These are phyloP conservation scores for Cecropterus lyciades DNA, from an alignment of 1,140 invertebrate species.

Conservation along the genomic window DNA sequence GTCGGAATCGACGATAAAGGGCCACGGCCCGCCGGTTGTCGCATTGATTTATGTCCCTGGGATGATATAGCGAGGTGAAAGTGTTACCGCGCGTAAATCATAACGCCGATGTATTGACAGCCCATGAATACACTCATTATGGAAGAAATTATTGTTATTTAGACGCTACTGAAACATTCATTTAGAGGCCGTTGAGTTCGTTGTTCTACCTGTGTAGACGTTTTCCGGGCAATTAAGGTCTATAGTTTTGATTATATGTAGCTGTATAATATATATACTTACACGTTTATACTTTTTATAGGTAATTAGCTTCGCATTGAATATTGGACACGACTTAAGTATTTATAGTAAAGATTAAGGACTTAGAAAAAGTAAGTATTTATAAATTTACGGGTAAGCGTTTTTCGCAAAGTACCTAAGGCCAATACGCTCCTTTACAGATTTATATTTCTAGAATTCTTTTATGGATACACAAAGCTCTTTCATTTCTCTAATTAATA, in stretches of 20 bases:
- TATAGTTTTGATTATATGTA: neutral
- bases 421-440: no score
- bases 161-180: slow-evolving; percentile 34
- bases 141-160: slow-evolving; percentile 60
- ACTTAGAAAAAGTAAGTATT: no score
- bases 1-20: slow-evolving; percentile 45
- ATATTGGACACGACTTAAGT: no score
- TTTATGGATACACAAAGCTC: no score
- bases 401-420: no score
- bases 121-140: slow-evolving; percentile 72
- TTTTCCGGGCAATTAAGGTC: neutral
- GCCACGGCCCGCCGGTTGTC: slow-evolving; percentile 55
- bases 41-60: slow-evolving; percentile 73
- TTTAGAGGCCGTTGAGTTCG: slow-evolving; percentile 12
- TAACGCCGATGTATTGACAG: slow-evolving; percentile 75
- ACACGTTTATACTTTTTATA: no score
- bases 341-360: no score
- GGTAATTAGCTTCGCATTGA: no score
- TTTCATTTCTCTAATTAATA: no score
- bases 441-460: no score
- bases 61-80: slow-evolving; percentile 71
- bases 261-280: neutral
- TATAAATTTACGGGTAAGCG: no score
- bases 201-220: neutral
- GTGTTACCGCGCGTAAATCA: slow-evolving; percentile 76